A percentile compares a stretch with the other conserved stretches of the same genome.
These are phyloP conservation scores for pig (Sus scrofa) DNA, from an alignment of 2,113 vertebrate genomes.

Conservation along the genomic window T2T-Sscrofa CM000827.6:57614501-57615000, in stretches of 20 bases:
- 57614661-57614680: too few species aligned
- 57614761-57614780: not conserved
- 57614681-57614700: too few species aligned
- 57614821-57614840: not conserved
- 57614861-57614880: not conserved
- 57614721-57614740: too few species aligned
- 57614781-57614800: not conserved
- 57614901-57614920: not conserved
- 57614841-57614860: not conserved
- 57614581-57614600: too few species aligned
- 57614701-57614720: too few species aligned
- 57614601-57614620: too few species aligned
- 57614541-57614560: too few species aligned
- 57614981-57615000: not conserved
- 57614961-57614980: not conserved
- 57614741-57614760: not conserved
- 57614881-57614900: not conserved
- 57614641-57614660: too few species aligned
- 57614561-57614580: too few species aligned
- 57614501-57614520: too few species aligned
- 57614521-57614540: too few species aligned
- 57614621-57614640: too few species aligned
- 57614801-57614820: not conserved
- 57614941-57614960: not conserved
- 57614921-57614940: not conserved